These are phyloP conservation scores for Natrix natrix DNA, from an alignment of 2,797 vertebrate genomes.

Conservation along the genomic window DNA sequence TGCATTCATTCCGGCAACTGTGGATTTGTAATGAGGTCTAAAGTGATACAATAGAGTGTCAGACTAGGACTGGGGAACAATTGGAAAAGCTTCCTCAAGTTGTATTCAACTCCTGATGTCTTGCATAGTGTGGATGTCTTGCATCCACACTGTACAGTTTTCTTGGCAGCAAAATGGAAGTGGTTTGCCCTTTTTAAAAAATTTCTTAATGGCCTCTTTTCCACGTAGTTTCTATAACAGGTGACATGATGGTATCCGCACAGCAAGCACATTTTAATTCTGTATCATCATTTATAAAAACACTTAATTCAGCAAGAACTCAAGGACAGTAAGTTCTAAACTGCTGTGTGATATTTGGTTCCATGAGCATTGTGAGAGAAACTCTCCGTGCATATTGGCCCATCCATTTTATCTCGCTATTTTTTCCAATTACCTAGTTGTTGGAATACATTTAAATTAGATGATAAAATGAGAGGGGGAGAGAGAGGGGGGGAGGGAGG, in stretches of 20 bases:
- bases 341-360: neutral
- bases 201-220: neutral
- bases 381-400: neutral
- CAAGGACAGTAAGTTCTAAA: neutral
- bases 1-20: neutral
- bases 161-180: neutral
- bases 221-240: neutral
- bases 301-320: neutral
- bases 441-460: neutral
- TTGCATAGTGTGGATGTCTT: neutral
- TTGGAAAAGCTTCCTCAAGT: neutral
- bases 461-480: no score
- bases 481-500: rapidly evolving
- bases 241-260: neutral
- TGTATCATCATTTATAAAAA: neutral
- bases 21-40: neutral
- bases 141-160: neutral
- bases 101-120: neutral
- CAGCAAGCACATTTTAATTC: neutral
- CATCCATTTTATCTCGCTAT: neutral
- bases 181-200: neutral
- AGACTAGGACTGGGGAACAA: neutral
- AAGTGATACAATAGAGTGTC: neutral
- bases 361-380: neutral
- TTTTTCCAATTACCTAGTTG: neutral